Conservation (phyloP, 2,888 invertebrate genomes). For the Lampropteryx suffumata region DNA sequence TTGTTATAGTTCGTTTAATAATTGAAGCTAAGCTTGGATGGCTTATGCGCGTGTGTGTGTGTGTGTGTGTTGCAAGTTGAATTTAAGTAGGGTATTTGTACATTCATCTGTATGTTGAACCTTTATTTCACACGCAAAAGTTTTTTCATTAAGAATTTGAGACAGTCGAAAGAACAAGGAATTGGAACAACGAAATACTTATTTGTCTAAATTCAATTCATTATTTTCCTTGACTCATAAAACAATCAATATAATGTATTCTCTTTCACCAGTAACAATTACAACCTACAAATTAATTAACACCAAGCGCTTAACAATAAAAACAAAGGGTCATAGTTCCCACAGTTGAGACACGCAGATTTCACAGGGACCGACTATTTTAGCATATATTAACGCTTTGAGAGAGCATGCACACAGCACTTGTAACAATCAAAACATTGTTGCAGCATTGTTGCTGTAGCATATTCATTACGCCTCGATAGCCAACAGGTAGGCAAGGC, state of each 20-base stretch:
- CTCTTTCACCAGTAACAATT: slow-evolving; percentile 25
- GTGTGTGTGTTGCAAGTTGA: not conserved
- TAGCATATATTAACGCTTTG: slow-evolving; percentile 58
- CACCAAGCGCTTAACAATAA: slow-evolving; percentile 33
- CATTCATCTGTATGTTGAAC: too few species aligned
- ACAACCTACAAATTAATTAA: slow-evolving; percentile 27
- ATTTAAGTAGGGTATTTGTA: not conserved
- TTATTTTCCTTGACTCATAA: slow-evolving; percentile 6
- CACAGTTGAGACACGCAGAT: slow-evolving; percentile 47
- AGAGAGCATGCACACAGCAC: slow-evolving; percentile 40
- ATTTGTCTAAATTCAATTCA: too few species aligned
- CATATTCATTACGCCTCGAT: slow-evolving; percentile 62
- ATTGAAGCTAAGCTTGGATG: not conserved
- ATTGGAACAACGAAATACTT: not conserved
- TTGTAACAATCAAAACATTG: slow-evolving; percentile 69
- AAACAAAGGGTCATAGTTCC: slow-evolving; percentile 47
- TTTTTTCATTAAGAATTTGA: too few species aligned
- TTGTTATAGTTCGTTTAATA: slow-evolving; percentile 9
- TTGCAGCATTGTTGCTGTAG: slow-evolving; percentile 23
- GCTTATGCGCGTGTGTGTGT: too few species aligned
- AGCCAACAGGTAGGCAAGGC: slow-evolving; percentile 47
- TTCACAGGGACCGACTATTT: slow-evolving; percentile 48
- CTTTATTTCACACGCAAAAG: too few species aligned
- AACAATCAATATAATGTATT: slow-evolving; percentile 16
- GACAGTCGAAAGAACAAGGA: too few species aligned